Evolutionary conservation across 92 coral and sea anemone genomes (phyloP).

Genomic region (Epizoanthus rinbou): DNA sequence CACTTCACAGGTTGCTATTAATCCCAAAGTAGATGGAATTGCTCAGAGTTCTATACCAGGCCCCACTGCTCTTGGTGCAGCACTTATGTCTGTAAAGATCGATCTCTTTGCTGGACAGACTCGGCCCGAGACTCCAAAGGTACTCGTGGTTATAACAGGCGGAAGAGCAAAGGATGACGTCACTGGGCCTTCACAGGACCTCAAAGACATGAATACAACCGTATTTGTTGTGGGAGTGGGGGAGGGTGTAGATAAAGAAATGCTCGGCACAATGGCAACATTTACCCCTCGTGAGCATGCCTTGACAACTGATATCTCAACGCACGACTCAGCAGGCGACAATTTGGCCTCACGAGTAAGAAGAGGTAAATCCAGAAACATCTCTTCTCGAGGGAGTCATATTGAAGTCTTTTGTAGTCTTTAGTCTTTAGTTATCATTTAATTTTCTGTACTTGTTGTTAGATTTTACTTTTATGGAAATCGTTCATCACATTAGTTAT

Average conservation of each 20-base stretch:
- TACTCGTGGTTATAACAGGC: constrained; percentile 73
- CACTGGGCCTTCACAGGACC: constrained; percentile 58
- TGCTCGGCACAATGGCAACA: constrained; percentile 64
- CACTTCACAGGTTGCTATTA: constrained; percentile 51
- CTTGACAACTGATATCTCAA: constrained; percentile 48
- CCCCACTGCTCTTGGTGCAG: constrained; percentile 69
- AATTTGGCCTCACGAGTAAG: constrained; percentile 64
- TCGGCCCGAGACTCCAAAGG: constrained; percentile 72
- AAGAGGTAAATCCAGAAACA: constrained; percentile 46
- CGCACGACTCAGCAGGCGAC: constrained; percentile 66
- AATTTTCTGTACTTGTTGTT: too few relatives aligned
- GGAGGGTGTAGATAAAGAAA: constrained; percentile 48
- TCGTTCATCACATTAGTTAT: too few relatives aligned
- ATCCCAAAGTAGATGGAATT: constrained; percentile 55
- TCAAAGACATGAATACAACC: constrained; percentile 61
- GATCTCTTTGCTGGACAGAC: constrained; percentile 69
- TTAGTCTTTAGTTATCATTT: too few relatives aligned
- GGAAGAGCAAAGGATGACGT: constrained; percentile 80
- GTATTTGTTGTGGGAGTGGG: constrained; percentile 83
- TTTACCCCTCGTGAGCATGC: constrained; percentile 56
- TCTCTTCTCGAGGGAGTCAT: too few relatives aligned
- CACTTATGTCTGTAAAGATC: constrained; percentile 50
- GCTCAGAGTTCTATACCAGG: constrained; percentile 53
- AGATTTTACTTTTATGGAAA: too few relatives aligned
- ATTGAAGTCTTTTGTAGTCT: too few relatives aligned